Evolutionary conservation across 2,797 vertebrate species (phyloP).

Genomic region (Lemur catta): DNA sequence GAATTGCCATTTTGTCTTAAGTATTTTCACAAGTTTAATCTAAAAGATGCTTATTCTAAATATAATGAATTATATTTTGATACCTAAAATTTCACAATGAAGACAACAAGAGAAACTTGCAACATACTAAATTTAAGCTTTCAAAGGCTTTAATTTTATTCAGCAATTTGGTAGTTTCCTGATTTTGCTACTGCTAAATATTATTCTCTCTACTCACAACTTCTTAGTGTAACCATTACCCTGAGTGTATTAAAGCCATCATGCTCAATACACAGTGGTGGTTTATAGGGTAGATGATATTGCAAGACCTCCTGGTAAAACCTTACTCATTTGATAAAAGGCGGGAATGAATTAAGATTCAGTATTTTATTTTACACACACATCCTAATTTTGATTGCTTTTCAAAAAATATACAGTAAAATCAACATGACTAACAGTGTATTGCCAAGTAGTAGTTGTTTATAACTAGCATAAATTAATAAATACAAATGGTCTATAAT

Average conservation of each 20-base stretch:
- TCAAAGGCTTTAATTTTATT: background rate
- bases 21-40: constrained; percentile 74
- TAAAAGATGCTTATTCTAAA: constrained; percentile 74
- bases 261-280: background rate
- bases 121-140: constrained; percentile 18
- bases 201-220: constrained; percentile 2
- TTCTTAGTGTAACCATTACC: background rate
- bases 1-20: constrained; percentile 76
- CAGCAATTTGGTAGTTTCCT: background rate
- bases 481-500: constrained; percentile 38
- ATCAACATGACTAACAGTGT: background rate
- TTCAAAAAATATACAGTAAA: background rate
- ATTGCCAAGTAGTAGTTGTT: background rate
- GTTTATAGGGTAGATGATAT: background rate
- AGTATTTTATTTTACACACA: background rate
- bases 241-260: background rate
- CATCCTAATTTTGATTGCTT: background rate
- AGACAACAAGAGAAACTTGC: background rate
- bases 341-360: background rate
- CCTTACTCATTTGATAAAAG: background rate
- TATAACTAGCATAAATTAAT: constrained; percentile 29
- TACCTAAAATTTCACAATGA: constrained; percentile 64
- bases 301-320: background rate
- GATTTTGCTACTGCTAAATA: constrained; percentile 12
- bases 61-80: constrained; percentile 66